phyloP scores from a whole-genome alignment of 1,140 invertebrate genomes.

The Planococcus citri region DNA sequence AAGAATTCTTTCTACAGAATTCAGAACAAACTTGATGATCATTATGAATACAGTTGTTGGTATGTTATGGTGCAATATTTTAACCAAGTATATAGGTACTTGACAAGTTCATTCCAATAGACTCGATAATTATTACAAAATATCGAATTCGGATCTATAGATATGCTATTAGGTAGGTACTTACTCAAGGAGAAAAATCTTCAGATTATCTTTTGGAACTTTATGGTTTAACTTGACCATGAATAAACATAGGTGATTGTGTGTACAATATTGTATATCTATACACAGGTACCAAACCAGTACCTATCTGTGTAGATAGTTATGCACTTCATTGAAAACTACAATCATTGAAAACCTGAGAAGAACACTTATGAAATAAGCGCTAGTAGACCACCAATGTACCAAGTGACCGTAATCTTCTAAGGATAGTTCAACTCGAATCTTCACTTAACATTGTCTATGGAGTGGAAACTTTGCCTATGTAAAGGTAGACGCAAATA shows the following conservation, averaged over 20 bases:
- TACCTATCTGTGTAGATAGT: no score
- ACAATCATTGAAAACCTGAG: background rate
- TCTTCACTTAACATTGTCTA: background rate
- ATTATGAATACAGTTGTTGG: no score
- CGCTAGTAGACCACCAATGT: background rate
- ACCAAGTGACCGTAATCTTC: background rate
- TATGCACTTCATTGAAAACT: background rate
- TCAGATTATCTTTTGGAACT: background rate
- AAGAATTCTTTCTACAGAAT: no score
- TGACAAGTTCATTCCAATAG: no score
- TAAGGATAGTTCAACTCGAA: background rate
- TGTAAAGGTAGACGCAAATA: background rate
- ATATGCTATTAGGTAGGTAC: no score
- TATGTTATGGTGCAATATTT: no score
- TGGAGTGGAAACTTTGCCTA: background rate
- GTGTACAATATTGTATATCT: no score
- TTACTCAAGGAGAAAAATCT: background rate
- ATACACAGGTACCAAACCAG: no score
- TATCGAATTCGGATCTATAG: no score
- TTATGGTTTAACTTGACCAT: background rate
- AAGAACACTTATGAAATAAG: background rate
- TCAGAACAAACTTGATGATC: no score
- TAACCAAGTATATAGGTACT: no score
- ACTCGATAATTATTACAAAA: no score
- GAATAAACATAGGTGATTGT: background rate